phyloP scores from a whole-genome alignment of 2,888 invertebrate species.

The Philopedon plagiatum region DNA sequence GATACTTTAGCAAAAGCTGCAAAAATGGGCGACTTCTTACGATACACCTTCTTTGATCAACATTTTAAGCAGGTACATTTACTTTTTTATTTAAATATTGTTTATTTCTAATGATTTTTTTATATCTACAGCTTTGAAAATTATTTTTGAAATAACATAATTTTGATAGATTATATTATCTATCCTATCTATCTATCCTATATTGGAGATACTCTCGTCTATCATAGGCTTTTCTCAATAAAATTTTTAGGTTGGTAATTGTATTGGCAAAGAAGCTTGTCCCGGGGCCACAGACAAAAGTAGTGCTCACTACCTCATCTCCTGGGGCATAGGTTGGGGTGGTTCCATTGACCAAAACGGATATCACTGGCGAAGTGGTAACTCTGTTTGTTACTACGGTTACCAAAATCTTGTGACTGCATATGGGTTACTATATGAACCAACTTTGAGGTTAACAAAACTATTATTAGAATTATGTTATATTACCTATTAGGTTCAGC shows the following conservation, averaged over 20 bases:
- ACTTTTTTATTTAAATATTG: neutral
- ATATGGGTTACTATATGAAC: constrained; percentile 51
- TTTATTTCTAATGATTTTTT: neutral
- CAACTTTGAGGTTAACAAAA: constrained; percentile 33
- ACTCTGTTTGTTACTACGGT: constrained; percentile 54
- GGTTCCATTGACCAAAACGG: constrained; percentile 49
- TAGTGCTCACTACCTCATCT: constrained; percentile 54
- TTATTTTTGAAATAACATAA: no score
- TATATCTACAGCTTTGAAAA: no score
- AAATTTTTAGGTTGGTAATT: constrained; percentile 51
- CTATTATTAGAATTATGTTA: no score
- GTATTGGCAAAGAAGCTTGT: constrained; percentile 51
- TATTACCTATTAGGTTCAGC: no score
- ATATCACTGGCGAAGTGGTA: constrained; percentile 55
- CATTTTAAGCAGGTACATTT: constrained; percentile 53
- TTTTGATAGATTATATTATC: no score
- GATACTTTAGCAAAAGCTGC: constrained; percentile 52
- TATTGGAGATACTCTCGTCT: no score
- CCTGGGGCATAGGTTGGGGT: constrained; percentile 56
- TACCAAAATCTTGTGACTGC: constrained; percentile 56
- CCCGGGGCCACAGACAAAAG: constrained; percentile 52
- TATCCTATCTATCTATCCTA: no score
- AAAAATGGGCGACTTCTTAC: constrained; percentile 55
- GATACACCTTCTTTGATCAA: constrained; percentile 56
- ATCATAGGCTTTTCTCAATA: no score